Conservation (phyloP, 2,888 invertebrate species). For the Invenusta paracnida region DNA sequence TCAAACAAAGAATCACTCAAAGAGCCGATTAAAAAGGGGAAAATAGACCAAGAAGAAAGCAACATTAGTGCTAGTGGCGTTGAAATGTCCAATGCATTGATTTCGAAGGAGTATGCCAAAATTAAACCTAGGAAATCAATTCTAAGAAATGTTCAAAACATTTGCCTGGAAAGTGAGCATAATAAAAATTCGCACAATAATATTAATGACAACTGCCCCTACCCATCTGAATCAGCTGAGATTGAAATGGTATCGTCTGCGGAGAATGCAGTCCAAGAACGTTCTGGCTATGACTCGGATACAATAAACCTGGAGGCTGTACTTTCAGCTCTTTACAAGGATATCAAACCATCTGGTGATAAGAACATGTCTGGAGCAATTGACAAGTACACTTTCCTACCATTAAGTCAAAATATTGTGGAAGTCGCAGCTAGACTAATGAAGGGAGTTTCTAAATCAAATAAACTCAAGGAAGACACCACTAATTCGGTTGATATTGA, state of each 20-base stretch:
- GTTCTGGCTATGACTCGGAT: not conserved
- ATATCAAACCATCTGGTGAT: not conserved
- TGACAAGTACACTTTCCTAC: too few species aligned
- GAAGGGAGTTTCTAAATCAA: too few species aligned
- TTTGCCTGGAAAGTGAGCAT: not conserved
- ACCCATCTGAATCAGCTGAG: too few species aligned
- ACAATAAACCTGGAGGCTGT: not conserved
- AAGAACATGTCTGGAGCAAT: too few species aligned
- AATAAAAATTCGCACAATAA: not conserved
- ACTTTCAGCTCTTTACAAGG: not conserved
- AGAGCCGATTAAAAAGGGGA: too few species aligned
- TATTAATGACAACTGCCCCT: not conserved
- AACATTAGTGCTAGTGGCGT: not conserved
- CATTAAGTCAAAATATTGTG: too few species aligned
- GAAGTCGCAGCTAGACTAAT: too few species aligned
- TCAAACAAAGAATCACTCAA: too few species aligned
- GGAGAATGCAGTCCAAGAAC: not conserved
- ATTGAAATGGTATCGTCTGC: not conserved
- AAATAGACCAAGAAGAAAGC: too few species aligned
- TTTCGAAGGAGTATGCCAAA: not conserved
- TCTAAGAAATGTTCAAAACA: not conserved
- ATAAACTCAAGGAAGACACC: too few species aligned
- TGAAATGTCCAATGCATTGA: not conserved
- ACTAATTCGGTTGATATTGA: not conserved
- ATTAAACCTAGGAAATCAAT: not conserved